Conservation (phyloP, 2,797 vertebrate genomes). For the Varecia variegata region DNA sequence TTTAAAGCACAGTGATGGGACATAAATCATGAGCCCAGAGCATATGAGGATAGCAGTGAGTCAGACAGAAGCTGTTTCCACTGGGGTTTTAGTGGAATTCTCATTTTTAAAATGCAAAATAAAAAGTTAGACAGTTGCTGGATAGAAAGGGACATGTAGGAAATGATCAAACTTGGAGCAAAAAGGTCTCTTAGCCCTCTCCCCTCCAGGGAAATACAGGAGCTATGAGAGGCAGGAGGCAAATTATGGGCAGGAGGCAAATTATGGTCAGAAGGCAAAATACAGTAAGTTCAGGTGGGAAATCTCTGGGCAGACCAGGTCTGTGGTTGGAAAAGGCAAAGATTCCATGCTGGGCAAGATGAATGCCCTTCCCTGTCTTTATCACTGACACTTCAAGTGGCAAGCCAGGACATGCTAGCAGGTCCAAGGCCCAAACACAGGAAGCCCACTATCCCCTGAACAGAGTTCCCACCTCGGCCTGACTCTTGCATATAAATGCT, state of each 20-base stretch:
- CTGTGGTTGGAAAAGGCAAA: constrained; percentile 54
- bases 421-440: neutral
- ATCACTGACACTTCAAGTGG: neutral
- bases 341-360: neutral
- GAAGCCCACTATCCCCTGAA: neutral
- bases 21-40: constrained; percentile 10
- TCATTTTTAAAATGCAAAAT: constrained; percentile 19
- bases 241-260: constrained; percentile 45
- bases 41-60: neutral
- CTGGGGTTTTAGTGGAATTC: constrained; percentile 4
- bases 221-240: neutral
- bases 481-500: neutral
- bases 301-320: neutral
- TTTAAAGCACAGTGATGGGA: constrained; percentile 17
- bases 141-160: neutral
- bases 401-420: neutral
- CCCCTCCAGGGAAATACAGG: neutral
- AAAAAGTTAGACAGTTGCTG: neutral
- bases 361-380: constrained; percentile 41
- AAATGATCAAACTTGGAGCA: constrained; percentile 30
- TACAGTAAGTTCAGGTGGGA: constrained; percentile 13
- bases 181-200: neutral
- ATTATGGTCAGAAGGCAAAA: constrained; percentile 55
- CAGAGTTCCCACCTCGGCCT: neutral
- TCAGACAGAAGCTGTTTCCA: constrained; percentile 27